phyloP scores from a whole-genome alignment of 2,113 vertebrate species.

The Scomber japonicus region DNA sequence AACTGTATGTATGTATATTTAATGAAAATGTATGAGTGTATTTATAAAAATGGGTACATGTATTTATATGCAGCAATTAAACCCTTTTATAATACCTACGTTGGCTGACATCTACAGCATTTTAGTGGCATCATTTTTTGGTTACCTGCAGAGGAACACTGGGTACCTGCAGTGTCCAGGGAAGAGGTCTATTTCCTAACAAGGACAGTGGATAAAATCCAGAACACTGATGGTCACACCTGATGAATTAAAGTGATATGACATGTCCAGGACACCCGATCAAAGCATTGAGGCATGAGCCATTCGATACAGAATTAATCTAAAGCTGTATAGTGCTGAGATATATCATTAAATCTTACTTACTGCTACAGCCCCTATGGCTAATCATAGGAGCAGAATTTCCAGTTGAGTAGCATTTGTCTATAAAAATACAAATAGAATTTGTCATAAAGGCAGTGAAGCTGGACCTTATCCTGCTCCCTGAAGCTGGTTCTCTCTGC shows the following conservation, averaged over 20 bases:
- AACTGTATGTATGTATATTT: too few species aligned
- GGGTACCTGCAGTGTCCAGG: slow-evolving; percentile 12
- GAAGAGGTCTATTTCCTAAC: slow-evolving; percentile 42
- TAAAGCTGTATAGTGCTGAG: slow-evolving; percentile 70
- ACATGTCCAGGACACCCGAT: slow-evolving; percentile 66
- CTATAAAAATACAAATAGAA: slow-evolving; percentile 78
- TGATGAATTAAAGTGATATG: slow-evolving; percentile 75
- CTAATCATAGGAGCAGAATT: slow-evolving; percentile 74
- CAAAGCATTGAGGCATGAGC: slow-evolving; percentile 69
- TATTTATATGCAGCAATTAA: slow-evolving; percentile 2
- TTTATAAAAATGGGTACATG: too few species aligned
- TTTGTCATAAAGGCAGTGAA: slow-evolving; percentile 73
- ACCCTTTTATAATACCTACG: background rate
- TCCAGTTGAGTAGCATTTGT: slow-evolving; percentile 74
- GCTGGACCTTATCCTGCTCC: slow-evolving; percentile 55
- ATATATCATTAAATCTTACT: slow-evolving; percentile 81
- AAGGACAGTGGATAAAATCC: slow-evolving; percentile 62
- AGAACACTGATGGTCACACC: slow-evolving; percentile 65
- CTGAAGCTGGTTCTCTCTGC: slow-evolving; percentile 52
- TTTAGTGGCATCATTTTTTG: background rate
- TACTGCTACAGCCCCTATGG: slow-evolving; percentile 68
- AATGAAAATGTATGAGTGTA: slow-evolving; percentile 33
- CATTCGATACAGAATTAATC: slow-evolving; percentile 81
- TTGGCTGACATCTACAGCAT: background rate
- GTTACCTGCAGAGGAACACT: background rate